Conservation (phyloP, 2,888 invertebrate species). For the Rhynchonema sp. region DNA sequence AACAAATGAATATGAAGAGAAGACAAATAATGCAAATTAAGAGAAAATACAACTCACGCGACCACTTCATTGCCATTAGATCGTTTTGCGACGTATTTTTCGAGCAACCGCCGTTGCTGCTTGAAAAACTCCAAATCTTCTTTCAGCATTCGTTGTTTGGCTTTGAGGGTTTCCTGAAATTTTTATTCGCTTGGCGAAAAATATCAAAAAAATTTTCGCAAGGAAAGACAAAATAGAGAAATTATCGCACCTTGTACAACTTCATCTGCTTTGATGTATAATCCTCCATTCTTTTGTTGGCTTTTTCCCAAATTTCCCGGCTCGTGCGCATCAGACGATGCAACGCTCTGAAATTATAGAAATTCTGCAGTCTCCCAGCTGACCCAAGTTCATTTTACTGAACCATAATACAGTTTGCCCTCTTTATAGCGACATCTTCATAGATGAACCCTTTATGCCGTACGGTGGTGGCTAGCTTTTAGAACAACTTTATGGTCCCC, state of each 20-base stretch:
- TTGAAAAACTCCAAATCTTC: conserved; percentile 37
- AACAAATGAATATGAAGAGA: too few species aligned
- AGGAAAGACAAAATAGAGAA: not conserved
- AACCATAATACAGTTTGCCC: too few species aligned
- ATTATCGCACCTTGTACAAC: conserved; percentile 4
- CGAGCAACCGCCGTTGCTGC: conserved; percentile 29
- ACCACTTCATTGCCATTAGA: not conserved
- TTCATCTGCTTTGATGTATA: conserved; percentile 5
- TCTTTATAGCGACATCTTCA: too few species aligned
- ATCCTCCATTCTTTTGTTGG: conserved; percentile 7
- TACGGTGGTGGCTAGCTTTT: too few species aligned
- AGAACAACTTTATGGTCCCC: too few species aligned
- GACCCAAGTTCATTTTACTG: too few species aligned
- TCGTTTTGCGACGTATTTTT: conserved; percentile 20
- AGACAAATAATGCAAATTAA: not conserved
- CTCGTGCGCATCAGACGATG: conserved; percentile 5
- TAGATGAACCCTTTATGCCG: too few species aligned
- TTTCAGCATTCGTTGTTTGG: conserved; percentile 33
- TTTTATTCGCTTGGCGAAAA: not conserved
- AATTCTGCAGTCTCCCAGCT: too few species aligned
- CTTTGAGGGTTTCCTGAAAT: conserved; percentile 30
- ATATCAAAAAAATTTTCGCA: not conserved
- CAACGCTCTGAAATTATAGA: not conserved
- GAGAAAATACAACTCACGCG: not conserved
- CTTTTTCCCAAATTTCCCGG: conserved; percentile 7